Base-by-base conservation (phyloP, 2,888 invertebrate species). In the Pseudolycoriella hygida region DNA sequence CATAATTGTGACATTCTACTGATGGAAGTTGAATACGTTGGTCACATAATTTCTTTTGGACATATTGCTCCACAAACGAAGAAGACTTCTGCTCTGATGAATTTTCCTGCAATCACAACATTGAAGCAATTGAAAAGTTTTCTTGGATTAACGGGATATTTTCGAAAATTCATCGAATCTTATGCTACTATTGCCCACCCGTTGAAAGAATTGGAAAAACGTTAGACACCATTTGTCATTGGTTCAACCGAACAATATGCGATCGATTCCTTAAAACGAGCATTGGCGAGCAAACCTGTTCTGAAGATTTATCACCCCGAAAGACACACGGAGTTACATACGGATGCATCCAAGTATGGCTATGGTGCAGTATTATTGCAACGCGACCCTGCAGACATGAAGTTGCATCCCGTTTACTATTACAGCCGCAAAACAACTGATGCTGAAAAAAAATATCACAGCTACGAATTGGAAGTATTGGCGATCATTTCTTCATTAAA, bases 391-490 rank as follows among this genome's bases (percentile, higher is more conserved):
- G 50, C 54, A 5, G 55, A 55, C 46, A 47, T 45, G 2, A 49
- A 50, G 32, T 49, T 55, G 4, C 55, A 56, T 5, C 59, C 59
- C 1, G 54, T 61, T 5, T 56, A 53, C 40, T 60, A 52, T 47
- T 61, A 58, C 47, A 40, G 52, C 11, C 53, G 53, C 11, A 55
- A 55, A 0, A 48, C 46, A 30, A 45, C 42, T 12, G 3, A 6
- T 3, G 6, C 20, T 20, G 41, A 41, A 41, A 20, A 19, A 3
- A 30, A 30, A 30, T 30, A 30, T 30, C 30, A 30, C 11, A 30
- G 30, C 11, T 30, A 10, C 11, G 30, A 30, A 30, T 30, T 30
- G 30, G 30, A 30, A 30, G 11, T 11, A 10, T 11, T 30, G 11
- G 30, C 30, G 30, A 11, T 30, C 30, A 11, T 30, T 6, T 11